Percentiles rank a stretch among this genome's conserved stretches.
Evolutionary conservation across 2,888 invertebrate species (phyloP).

Genomic region (Cosmorhoe ocellata): DNA sequence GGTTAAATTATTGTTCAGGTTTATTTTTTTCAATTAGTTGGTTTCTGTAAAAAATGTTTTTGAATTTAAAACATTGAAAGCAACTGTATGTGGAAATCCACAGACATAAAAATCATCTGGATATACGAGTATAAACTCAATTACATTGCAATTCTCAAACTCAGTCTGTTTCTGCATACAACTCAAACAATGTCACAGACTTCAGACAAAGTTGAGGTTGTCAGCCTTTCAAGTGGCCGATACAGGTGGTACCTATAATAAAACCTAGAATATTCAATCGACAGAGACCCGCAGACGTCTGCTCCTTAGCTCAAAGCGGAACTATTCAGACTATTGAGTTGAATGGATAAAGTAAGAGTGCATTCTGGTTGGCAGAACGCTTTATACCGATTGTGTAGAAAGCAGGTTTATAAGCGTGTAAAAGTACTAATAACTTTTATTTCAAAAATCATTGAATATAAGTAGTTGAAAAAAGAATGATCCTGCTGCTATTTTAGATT

Average conservation of each 20-base stretch:
- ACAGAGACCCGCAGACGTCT: constrained; percentile 12
- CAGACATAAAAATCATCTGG: too few relatives aligned
- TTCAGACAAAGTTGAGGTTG: not conserved
- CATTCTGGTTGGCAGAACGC: not conserved
- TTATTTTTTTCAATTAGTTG: too few relatives aligned
- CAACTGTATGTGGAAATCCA: too few relatives aligned
- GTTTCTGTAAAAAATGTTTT: too few relatives aligned
- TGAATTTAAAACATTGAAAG: too few relatives aligned
- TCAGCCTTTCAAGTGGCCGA: not conserved
- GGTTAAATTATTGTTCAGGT: too few relatives aligned
- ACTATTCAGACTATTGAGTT: constrained; percentile 13
- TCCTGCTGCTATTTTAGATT: too few relatives aligned
- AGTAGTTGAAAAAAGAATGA: too few relatives aligned
- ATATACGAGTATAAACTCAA: too few relatives aligned
- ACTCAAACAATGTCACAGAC: not conserved
- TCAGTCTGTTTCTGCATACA: not conserved
- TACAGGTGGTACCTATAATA: constrained; percentile 7
- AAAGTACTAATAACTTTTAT: too few relatives aligned
- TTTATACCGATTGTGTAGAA: not conserved
- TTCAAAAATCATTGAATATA: too few relatives aligned
- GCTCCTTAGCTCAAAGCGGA: constrained; percentile 17
- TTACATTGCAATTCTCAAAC: too few relatives aligned
- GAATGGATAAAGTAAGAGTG: constrained; percentile 1
- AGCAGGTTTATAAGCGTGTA: not conserved
- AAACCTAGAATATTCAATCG: constrained; percentile 11